Base-by-base conservation (phyloP, 2,888 invertebrate genomes). In the Drosophila anceps region DNA sequence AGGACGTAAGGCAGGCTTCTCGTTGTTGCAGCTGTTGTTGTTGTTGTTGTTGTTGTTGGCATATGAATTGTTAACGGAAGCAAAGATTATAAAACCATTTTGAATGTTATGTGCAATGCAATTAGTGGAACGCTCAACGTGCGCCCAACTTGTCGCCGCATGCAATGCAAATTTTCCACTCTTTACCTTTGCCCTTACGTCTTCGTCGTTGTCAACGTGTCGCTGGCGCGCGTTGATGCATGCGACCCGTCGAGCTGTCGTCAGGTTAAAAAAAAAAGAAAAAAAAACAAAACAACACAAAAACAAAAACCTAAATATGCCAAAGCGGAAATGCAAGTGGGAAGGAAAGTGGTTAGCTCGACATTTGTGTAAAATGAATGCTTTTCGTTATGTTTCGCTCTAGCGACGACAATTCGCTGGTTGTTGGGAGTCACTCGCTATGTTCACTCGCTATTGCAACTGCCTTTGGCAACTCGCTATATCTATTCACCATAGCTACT, bases 71-170 rank as follows among this genome's bases (percentile, higher is more conserved):
- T 83, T 66, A 81, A 73, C 89, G 87, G 84, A 88, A 86, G 82
- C 82, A 73, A 75, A 84, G 84, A 88, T 84, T 84, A 81, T 84
- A 84, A 86, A 81, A 86, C 74, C 84, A 84, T 84, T 84, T 77
- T 73, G 73, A 84, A 75, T 86, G 79, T 65, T 73, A 61, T 71
- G 65, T 73, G 73, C 82, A 84, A 84, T 82, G 88, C 84, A 83
- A 83, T 83, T 87, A 83, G 83, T 70, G 64, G 48, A 46, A 76
- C 35, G 62, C 46, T 43, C 41, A 63, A 74, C 65, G 58, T 29
- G 48, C 44, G 51, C 61, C 58, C 46, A n/a, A 15, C 53, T n/a
- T 37, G 53, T 50, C 50, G 24, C 20, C 53, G 31, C 61, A 53
- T 69, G 64, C 69, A 57, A 77, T 69, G 68, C 54, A 71, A 66